A percentile compares a stretch with the other conserved stretches of the same genome.
These are phyloP conservation scores for Styela plicata DNA, from an alignment of 23 tunicate genomes.

Conservation along the genomic window DNA sequence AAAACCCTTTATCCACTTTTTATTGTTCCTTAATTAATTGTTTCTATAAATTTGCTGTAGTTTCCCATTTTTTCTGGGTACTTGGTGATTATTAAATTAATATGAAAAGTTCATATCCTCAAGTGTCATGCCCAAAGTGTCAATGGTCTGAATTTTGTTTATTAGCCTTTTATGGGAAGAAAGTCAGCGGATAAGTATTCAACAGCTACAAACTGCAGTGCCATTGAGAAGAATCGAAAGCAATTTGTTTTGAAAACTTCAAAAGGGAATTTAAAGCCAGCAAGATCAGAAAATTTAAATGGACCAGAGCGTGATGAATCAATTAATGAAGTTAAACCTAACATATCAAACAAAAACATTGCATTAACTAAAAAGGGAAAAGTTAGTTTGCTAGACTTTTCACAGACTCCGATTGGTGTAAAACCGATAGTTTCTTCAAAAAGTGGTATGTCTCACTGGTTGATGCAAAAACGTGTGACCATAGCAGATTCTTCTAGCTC, in stretches of 20 bases:
- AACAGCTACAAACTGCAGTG: background rate
- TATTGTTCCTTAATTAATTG: too few relatives aligned
- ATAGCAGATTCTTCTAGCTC: background rate
- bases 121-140: too few relatives aligned
- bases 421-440: background rate
- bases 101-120: too few relatives aligned
- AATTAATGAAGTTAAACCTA: background rate
- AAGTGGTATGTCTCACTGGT: background rate
- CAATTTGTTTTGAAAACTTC: background rate
- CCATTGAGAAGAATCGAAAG: background rate
- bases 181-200: background rate
- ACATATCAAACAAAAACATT: background rate
- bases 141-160: too few relatives aligned
- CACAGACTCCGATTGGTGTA: background rate
- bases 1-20: too few relatives aligned
- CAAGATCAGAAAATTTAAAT: background rate
- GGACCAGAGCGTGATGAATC: background rate
- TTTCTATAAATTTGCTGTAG: too few relatives aligned
- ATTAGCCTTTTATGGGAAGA: too few relatives aligned
- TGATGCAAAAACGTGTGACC: background rate
- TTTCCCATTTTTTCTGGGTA: too few relatives aligned
- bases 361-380: background rate
- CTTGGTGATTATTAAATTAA: too few relatives aligned
- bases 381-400: background rate
- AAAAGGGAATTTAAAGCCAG: background rate